A percentile compares a stretch with the other conserved stretches of the same genome.
phyloP scores from a whole-genome alignment of 1,140 invertebrate species.

The Macrocentrus cingulum region DNA sequence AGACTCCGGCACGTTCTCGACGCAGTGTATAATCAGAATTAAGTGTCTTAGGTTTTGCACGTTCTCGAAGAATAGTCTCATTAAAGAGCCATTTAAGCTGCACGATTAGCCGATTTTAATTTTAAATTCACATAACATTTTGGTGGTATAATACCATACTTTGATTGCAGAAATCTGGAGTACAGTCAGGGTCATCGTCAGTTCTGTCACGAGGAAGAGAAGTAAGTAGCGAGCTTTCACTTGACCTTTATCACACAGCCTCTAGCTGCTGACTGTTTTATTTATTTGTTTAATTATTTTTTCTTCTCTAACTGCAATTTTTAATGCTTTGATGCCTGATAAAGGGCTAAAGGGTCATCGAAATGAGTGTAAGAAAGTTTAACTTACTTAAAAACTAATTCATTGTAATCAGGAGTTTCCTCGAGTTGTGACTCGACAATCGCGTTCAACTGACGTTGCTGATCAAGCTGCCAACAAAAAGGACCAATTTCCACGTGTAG shows the following conservation, averaged over 20 bases:
- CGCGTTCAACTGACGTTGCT: conserved; percentile 13
- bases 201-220: not conserved
- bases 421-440: not conserved
- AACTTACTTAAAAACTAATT: no score
- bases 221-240: conserved; percentile 7
- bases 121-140: no score
- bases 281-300: no score
- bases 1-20: not conserved
- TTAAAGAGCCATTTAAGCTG: no score
- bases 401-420: conserved; percentile 6
- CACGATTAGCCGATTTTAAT: no score
- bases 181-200: conserved; percentile 7
- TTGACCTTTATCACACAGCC: not conserved
- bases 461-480: conserved; percentile 6
- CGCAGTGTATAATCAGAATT: conserved; percentile 8
- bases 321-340: conserved; percentile 13
- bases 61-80: not conserved
- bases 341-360: not conserved
- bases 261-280: no score
- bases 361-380: no score
- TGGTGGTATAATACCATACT: no score
- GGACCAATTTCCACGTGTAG: conserved; percentile 11
- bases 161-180: conserved; percentile 5
- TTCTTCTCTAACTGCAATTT: not conserved
- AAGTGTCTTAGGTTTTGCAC: conserved; percentile 1